Evolutionary conservation across 2,888 invertebrate species (phyloP), one percentile per base, ranked within the genome.

Genomic region (Drosophila tripunctata): DNA sequence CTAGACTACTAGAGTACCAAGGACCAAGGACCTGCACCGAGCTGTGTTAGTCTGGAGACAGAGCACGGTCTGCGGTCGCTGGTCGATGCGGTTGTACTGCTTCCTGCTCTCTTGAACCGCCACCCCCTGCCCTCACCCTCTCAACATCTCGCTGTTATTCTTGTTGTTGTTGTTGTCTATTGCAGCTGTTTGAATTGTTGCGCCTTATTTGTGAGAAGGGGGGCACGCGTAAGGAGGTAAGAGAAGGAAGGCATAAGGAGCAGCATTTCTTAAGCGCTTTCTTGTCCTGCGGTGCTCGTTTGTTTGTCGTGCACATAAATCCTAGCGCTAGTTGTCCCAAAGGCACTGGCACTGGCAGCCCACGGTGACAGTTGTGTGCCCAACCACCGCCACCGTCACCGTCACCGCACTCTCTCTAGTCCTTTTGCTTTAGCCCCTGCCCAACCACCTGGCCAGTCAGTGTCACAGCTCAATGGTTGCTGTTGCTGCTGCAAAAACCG

Each of bases 281-380:
- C 88, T 79, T 89, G 88, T 89, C 89, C 88, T 89, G 89, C 84
- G 89, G 89, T 88, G 89, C 83, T 88, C 89, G 89, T 89, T 89
- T 89, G 84, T 87, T 88, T 88, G 83, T 85, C 84, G 82, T 86
- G 84, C 87, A 83, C 88, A 89, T 88, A 89, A 89, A 88, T 89
- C 87, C 87, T 80, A 58, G 80, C 83, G 74, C 86, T 74, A 78
- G 81, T 78, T 79, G 87, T 89, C 89, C 89, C 89, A 88, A 82
- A 83, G 89, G 89, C 88, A 88, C 85, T 84, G 85, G 82, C 85
- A 84, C 74, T 74, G 84, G 74, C 82, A 82, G 85, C 69, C 74
- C 67, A 74, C 83, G 79, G 71, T 82, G 86, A 87, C 87, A 87
- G 83, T 69, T 78, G 65, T 66, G 77, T 54, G 69, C 55, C 30